Conservation (phyloP, 2,888 invertebrate genomes). For the Cerastis leucographa region DNA sequence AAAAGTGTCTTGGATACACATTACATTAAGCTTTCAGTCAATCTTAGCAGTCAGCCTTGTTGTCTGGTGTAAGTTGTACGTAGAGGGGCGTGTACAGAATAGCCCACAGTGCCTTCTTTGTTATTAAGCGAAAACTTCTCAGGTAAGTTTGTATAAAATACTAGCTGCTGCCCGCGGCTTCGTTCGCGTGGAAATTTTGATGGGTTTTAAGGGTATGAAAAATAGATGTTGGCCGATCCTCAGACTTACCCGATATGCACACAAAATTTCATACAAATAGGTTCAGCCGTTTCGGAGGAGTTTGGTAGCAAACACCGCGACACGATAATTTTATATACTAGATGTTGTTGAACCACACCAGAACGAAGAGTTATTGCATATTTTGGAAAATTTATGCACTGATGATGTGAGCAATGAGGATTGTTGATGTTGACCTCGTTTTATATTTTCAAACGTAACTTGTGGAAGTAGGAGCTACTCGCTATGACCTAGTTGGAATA, state of each 20-base stretch:
- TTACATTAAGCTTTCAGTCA: neutral
- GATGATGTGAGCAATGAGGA: too few species aligned
- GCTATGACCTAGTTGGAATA: neutral
- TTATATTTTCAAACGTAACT: neutral
- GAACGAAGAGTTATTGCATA: too few species aligned
- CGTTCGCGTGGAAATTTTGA: too few species aligned
- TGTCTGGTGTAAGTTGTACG: neutral
- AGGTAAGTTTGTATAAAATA: neutral
- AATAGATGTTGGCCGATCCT: too few species aligned
- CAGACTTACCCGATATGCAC: too few species aligned
- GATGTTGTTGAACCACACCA: neutral
- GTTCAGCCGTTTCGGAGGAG: too few species aligned
- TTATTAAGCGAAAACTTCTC: neutral
- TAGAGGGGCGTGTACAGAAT: neutral
- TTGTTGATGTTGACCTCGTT: neutral
- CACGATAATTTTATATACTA: too few species aligned
- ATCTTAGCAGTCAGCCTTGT: neutral
- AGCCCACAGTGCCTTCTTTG: neutral
- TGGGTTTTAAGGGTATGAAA: too few species aligned
- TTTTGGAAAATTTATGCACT: neutral
- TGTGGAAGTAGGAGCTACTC: neutral
- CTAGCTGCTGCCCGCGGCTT: too few species aligned
- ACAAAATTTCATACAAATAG: too few species aligned
- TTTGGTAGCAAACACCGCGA: too few species aligned
- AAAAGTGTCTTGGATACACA: constrained; percentile 3